Base-by-base conservation (phyloP, 2,888 invertebrate species). In the Phania funesta region DNA sequence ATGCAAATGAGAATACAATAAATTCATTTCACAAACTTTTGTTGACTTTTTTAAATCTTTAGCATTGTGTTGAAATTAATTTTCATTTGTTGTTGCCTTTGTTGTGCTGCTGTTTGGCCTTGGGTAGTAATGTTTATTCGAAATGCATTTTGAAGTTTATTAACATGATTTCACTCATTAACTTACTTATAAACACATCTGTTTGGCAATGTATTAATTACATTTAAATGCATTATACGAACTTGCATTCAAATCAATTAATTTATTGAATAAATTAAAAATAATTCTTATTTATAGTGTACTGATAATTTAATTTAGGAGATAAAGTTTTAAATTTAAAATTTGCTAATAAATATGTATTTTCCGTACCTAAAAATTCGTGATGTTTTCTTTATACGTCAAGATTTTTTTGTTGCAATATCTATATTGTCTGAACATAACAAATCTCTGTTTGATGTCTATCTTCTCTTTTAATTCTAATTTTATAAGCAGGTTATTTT, bases 81-180 rank as follows among this genome's bases (percentile, higher is more conserved):
- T 54, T 70, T 26, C 4, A 54, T 64, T 44, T 54, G 20, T 22
- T 41, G 6, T 74, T 70, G 35, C 18, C 18, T 48, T 13, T 13
- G 13, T 50, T 50, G n/a, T 16, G 18, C 35, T 11, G 1, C 16
- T 29, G n/a, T 3, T 32, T 5, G 35, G 11, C 41, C 41, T 67
- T 76, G 50, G 9, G 11, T 48, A 29, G 46, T 29, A 56, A 56
- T 65, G 67, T 38, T 60, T 50, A 67, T 58, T 52, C 32, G 18
- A 50, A 67, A 67, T 76, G 13, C 0, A 74, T 75, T 44, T 62
- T 73, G 32, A 58, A 54, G 22, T 71, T 60, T 67, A 76, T 73
- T 73, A 81, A 81, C 65, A 67, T 71, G n/a, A 71, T 65, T 75
- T 75, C 9, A 29, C 56, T 68, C 68, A 80, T 80, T 75, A 58